These are phyloP conservation scores for Oryctes rhinoceros DNA, from an alignment of 1,140 invertebrate genomes.

Conservation along the genomic window DNA sequence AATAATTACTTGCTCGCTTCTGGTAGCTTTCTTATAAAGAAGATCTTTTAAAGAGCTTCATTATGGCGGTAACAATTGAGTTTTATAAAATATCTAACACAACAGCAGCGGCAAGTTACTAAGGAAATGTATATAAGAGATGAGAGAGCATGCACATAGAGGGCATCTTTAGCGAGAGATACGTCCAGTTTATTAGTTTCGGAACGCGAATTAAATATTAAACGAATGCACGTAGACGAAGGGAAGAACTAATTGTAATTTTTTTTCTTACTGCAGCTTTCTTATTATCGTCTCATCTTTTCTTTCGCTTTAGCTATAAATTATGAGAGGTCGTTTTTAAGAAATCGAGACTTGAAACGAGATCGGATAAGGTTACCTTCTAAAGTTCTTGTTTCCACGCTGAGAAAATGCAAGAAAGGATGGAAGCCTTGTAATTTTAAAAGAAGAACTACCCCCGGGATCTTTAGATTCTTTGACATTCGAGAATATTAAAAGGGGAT, in stretches of 20 bases:
- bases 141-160: no score
- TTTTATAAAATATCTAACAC: neutral
- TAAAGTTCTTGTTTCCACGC: no score
- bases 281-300: neutral
- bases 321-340: neutral
- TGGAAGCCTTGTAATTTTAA: no score
- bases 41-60: neutral
- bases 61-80: conserved; percentile 14
- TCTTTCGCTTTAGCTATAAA: neutral
- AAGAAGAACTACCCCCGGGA: no score
- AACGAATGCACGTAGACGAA: neutral
- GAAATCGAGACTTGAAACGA: neutral
- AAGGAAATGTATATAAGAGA: neutral
- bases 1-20: neutral
- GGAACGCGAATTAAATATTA: conserved; percentile 4
- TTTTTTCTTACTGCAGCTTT: neutral
- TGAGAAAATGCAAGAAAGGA: no score
- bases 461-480: no score
- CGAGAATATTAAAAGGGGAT: no score
- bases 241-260: neutral
- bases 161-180: neutral
- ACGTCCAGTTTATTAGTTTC: conserved; percentile 4
- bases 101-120: neutral
- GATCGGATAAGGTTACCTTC: neutral
- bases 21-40: neutral